Conservation (phyloP, 2,113 vertebrate species). For the Sinocyclocheilus anshuiensis region DNA sequence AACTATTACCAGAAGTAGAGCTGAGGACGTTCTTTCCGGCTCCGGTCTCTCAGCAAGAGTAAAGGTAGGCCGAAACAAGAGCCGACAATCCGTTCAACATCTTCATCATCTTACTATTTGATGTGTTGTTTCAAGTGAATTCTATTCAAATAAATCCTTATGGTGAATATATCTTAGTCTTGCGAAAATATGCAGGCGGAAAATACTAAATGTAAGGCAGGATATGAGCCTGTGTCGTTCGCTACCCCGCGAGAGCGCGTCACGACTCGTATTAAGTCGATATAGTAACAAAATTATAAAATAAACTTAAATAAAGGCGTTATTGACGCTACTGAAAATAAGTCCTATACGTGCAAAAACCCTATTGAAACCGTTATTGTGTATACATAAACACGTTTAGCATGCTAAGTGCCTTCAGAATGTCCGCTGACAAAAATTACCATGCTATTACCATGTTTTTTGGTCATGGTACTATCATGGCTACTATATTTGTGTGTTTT, state of each 20-base stretch:
- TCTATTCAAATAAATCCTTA: background rate
- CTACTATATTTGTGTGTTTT: background rate
- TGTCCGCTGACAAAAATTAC: background rate
- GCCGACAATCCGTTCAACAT: conserved; percentile 66
- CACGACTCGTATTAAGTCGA: background rate
- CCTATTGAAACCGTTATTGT: background rate
- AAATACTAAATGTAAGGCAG: background rate
- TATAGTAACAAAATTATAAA: fast-evolving
- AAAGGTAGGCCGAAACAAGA: conserved; percentile 63
- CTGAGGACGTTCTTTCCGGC: conserved; percentile 78
- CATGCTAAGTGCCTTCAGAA: background rate
- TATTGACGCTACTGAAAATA: too few relatives aligned
- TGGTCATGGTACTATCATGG: too few relatives aligned
- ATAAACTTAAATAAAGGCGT: background rate
- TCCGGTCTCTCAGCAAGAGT: conserved; percentile 68
- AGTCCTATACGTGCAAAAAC: background rate
- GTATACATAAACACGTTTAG: background rate
- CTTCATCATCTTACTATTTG: conserved; percentile 63
- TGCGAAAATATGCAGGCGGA: background rate
- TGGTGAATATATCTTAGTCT: background rate
- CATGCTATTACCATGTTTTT: too few relatives aligned
- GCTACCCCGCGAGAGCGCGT: background rate
- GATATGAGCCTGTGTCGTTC: fast-evolving
- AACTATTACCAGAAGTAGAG: conserved; percentile 58
- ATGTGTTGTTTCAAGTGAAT: background rate